Conservation (phyloP, 2,113 vertebrate species). For the Perognathus longimembris region DNA sequence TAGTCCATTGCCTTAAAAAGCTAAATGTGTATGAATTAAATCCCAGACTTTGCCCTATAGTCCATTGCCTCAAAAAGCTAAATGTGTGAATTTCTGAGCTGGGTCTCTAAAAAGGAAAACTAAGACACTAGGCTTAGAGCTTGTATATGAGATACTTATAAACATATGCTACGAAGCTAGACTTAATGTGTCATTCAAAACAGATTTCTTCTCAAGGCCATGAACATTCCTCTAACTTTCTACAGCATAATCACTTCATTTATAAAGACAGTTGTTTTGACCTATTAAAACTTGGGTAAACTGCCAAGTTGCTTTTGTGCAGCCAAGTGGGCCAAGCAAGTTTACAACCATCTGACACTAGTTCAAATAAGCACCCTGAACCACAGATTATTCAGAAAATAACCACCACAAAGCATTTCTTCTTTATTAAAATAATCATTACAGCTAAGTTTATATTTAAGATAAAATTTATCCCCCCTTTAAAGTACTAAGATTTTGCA, state of each 20-base stretch:
- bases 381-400: constrained; percentile 43
- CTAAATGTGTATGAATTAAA: constrained; percentile 48
- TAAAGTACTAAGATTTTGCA: constrained; percentile 18
- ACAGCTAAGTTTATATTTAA: background rate
- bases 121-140: constrained; percentile 11
- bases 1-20: constrained; percentile 42
- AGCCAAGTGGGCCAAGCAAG: constrained; percentile 84
- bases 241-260: constrained; percentile 45
- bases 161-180: constrained; percentile 29
- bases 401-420: background rate
- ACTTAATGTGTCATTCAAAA: constrained; percentile 32
- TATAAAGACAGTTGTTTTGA: constrained; percentile 50
- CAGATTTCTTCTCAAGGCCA: background rate
- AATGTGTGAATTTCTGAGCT: constrained; percentile 26
- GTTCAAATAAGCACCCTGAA: constrained; percentile 46
- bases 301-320: constrained; percentile 76
- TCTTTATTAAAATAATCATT: constrained; percentile 32
- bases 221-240: constrained; percentile 13
- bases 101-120: background rate
- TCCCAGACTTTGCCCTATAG: background rate
- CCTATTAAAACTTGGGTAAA: constrained; percentile 58
- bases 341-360: constrained; percentile 64
- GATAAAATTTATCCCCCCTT: constrained; percentile 39
- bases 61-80: constrained; percentile 46
- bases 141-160: constrained; percentile 28